A percentile compares a stretch with the other conserved stretches of the same genome.
These are phyloP conservation scores for Argyresthia goedartella DNA, from an alignment of 2,888 invertebrate genomes.

Conservation along the genomic window DNA sequence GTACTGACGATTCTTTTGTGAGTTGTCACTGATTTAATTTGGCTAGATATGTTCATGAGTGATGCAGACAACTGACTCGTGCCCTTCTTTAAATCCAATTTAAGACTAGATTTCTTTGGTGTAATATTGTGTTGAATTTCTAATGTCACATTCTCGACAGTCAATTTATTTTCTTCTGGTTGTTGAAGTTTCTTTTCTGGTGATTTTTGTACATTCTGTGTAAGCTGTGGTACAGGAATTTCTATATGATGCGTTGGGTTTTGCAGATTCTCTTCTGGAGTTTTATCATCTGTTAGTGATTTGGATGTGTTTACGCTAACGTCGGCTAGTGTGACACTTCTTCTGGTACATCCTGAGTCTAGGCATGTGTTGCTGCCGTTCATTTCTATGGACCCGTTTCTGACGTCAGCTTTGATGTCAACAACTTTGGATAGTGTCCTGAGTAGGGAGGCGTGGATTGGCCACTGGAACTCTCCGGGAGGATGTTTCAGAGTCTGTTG, in stretches of 20 bases:
- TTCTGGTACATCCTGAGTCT: conserved; percentile 22
- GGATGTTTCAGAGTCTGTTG: conserved; percentile 41
- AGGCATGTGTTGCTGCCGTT: conserved; percentile 45
- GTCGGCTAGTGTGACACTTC: conserved; percentile 46
- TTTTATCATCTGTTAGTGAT: conserved; percentile 43
- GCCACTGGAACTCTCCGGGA: conserved; percentile 43
- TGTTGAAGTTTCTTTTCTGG: conserved; percentile 20
- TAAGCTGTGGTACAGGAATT: conserved; percentile 13
- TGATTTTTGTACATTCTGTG: no score
- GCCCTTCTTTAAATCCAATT: conserved; percentile 56
- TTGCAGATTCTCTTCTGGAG: conserved; percentile 23
- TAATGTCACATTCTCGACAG: conserved; percentile 59
- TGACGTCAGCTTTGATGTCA: conserved; percentile 50
- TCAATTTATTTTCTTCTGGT: conserved; percentile 35
- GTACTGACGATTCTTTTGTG: conserved; percentile 60
- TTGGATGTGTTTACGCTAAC: conserved; percentile 55
- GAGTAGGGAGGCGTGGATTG: conserved; percentile 49
- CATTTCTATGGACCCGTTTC: conserved; percentile 36
- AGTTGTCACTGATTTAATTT: conserved; percentile 61
- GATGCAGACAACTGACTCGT: conserved; percentile 56
- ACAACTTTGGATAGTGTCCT: conserved; percentile 59
- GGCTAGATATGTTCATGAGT: conserved; percentile 59
- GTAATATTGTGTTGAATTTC: conserved; percentile 64
- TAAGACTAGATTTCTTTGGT: conserved; percentile 59
- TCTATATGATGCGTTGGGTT: conserved; percentile 14